These are phyloP conservation scores for Tokudaia tokunoshimensis DNA, from an alignment of 2,797 vertebrate genomes.

Conservation along the genomic window DNA sequence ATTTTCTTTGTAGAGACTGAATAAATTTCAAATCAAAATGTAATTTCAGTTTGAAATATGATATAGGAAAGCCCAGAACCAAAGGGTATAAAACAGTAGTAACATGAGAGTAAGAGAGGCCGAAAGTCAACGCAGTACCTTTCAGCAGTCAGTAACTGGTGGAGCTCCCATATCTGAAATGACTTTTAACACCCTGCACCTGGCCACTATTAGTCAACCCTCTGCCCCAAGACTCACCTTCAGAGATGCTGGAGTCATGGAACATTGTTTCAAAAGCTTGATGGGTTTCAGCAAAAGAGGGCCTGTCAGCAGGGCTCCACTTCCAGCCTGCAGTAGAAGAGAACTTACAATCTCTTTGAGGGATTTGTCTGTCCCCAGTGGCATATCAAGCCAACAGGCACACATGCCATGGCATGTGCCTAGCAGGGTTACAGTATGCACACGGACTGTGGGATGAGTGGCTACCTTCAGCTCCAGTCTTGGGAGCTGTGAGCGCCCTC, in stretches of 20 bases:
- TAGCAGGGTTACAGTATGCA: background rate
- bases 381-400: background rate
- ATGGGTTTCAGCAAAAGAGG: slow-evolving; percentile 98
- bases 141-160: background rate
- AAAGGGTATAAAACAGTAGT: slow-evolving; percentile 22
- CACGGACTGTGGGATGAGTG: background rate
- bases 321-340: slow-evolving; percentile 94
- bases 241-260: slow-evolving; percentile 98
- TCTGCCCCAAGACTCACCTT: slow-evolving; percentile 90
- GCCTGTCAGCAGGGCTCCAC: slow-evolving; percentile 97
- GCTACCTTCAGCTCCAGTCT: background rate
- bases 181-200: background rate
- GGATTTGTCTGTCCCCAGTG: background rate
- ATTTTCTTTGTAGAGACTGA: slow-evolving; percentile 31
- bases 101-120: background rate
- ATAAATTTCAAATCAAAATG: slow-evolving; percentile 60
- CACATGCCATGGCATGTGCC: fast-evolving
- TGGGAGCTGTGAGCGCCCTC: background rate
- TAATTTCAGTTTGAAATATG: slow-evolving; percentile 48
- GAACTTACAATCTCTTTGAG: background rate
- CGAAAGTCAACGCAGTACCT: background rate
- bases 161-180: background rate
- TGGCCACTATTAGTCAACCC: background rate
- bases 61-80: slow-evolving; percentile 6
- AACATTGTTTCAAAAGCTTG: slow-evolving; percentile 99